Base-by-base conservation (phyloP, 2,888 invertebrate genomes). In the Parnassius mnemosyne region DNA sequence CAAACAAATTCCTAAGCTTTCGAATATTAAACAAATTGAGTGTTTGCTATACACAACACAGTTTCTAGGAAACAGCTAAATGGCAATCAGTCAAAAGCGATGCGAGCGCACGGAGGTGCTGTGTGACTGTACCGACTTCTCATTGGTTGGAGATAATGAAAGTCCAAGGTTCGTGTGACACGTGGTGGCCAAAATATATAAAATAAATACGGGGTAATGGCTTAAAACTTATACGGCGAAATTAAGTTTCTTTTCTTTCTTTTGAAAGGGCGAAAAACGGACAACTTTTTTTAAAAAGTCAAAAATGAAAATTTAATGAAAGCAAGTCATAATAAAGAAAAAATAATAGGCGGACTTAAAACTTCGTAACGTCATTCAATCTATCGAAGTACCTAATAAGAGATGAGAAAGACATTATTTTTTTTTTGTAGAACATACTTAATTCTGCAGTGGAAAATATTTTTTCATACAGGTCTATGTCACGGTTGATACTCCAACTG, bases 151-250 rank as follows among this genome's bases (percentile, higher is more conserved):
- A 70, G 71, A 71, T 71, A 70, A 72, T 68, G 65, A 70, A 71
- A 69, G 72, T 71, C 70, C 74, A 73, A 72, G 73, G 72, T 70
- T 67, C 65, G 55, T 44, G 53, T 68, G 66, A 65, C 68, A 66
- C 63, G 69, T 66, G 67, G 66, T 66, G 54, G 43, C 61, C 60
- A 65, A 11, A n/a, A 5, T 10, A 50, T 10, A 16, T 44, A 3
- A 12, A 13, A 16, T 9, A 3, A n/a, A 3, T 34, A 59, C 34
- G 13, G 7, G 34, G 34, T 5, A 46, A 10, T 43, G n/a, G 9
- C 3, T 3, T 16, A 2, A 13, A 13, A 10, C 3, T 1, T 7
- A 12, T 0, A 49, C 7, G 10, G 9, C 13, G 49, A 3, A 10
- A 2, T 13, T 9, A 9, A 13, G 13, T 20, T 20, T 20, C 20